These are phyloP conservation scores for Idaea straminata DNA, from an alignment of 2,888 invertebrate genomes.

Conservation along the genomic window DNA sequence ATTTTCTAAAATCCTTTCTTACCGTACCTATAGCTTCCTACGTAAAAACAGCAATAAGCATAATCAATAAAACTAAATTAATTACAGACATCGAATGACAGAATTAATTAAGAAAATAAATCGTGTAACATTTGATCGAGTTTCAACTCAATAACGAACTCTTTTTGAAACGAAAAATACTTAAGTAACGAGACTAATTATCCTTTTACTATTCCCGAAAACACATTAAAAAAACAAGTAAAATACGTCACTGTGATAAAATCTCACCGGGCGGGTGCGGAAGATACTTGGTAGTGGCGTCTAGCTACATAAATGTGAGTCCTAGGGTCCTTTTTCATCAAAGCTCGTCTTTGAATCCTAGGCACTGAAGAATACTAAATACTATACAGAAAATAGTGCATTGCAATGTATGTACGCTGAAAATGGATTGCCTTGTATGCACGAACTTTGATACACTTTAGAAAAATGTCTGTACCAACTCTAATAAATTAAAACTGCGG, in stretches of 20 bases:
- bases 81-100: no score
- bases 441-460: conserved; percentile 6
- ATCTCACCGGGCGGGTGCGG: conserved; percentile 34
- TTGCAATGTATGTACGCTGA: conserved; percentile 12
- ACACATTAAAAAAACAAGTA: conserved; percentile 5
- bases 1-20: no score
- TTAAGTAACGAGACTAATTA: no score
- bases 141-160: no score
- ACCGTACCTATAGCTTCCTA: no score
- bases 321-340: conserved; percentile 63
- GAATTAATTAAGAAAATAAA: no score
- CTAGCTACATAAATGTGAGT: conserved; percentile 63
- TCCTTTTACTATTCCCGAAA: not conserved
- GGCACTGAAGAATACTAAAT: conserved; percentile 38
- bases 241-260: conserved; percentile 40
- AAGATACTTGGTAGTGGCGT: conserved; percentile 52
- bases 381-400: conserved; percentile 24
- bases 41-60: no score
- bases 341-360: conserved; percentile 53
- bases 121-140: no score
- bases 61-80: no score
- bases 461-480: not conserved
- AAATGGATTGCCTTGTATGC: conserved; percentile 15
- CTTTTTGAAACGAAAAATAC: no score
- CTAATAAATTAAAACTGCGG: conserved; percentile 2